phyloP scores from a whole-genome alignment of 2,113 vertebrate genomes.

The Ctenomys sociabilis region DNA sequence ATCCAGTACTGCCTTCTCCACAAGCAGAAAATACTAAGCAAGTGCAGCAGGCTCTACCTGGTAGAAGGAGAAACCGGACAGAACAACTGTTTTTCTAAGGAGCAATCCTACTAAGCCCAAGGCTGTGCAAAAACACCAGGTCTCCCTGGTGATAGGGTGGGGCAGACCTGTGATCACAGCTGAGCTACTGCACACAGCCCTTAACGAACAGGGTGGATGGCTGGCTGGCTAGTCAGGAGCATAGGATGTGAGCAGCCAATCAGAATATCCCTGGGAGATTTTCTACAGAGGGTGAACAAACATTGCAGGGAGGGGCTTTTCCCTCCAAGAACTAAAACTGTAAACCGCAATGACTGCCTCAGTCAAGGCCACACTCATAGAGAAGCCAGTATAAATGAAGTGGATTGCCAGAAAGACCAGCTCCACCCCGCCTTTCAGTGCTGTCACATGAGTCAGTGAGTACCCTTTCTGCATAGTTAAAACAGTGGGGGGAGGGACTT shows the following conservation, averaged over 20 bases:
- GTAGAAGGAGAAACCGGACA: background rate
- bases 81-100: background rate
- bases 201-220: background rate
- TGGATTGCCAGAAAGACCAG: background rate
- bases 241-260: slow-evolving; percentile 21
- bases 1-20: background rate
- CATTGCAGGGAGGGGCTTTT: background rate
- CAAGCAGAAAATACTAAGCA: background rate
- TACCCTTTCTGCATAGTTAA: background rate
- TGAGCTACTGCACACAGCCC: background rate
- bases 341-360: background rate
- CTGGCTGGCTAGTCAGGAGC: background rate
- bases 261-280: background rate
- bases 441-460: background rate
- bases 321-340: slow-evolving; percentile 9
- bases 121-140: background rate
- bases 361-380: background rate
- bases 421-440: slow-evolving; percentile 18
- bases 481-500: no score
- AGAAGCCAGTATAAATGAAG: background rate
- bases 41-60: background rate
- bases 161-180: background rate
- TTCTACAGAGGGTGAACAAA: slow-evolving; percentile 11
- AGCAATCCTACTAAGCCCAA: background rate
- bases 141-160: background rate